A percentile compares a stretch with the other conserved stretches of the same genome.
Evolutionary conservation across 2,113 vertebrate species (phyloP).

Genomic region (Platysternon megacephalum): DNA sequence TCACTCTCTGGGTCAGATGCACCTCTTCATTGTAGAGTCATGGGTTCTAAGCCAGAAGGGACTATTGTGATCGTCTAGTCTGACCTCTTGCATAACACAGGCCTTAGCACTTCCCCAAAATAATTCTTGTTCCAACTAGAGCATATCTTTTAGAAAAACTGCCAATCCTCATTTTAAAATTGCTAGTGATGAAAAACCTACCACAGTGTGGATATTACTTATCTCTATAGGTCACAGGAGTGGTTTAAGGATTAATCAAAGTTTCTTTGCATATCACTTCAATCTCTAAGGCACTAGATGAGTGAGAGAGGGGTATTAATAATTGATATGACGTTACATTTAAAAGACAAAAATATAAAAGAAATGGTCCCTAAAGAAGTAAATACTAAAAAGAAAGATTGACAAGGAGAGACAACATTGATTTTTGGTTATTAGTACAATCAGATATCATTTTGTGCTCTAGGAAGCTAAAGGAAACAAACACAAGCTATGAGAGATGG

Average conservation of each 20-base stretch:
- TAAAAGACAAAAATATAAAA: conserved; percentile 18
- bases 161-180: not conserved
- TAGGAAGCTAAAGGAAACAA: conserved; percentile 2
- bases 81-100: not conserved
- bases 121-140: not conserved
- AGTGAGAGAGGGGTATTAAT: not conserved
- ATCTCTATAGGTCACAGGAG: conserved; percentile 9
- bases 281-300: conserved; percentile 12
- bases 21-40: conserved; percentile 32
- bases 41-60: not conserved
- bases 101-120: not conserved
- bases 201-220: conserved; percentile 12
- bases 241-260: conserved; percentile 50
- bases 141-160: not conserved
- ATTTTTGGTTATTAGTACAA: not conserved
- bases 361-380: not conserved
- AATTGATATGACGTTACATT: conserved; percentile 9
- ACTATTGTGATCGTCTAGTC: not conserved
- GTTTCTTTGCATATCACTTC: not conserved
- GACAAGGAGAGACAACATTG: not conserved
- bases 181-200: not conserved
- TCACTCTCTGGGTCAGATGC: conserved; percentile 18
- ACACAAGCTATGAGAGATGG: not conserved
- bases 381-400: not conserved
- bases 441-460: not conserved